A percentile compares a stretch with the other conserved stretches of the same genome.
Evolutionary conservation across 2,113 vertebrate genomes (phyloP).

Genomic region (Muscicapa adusta): DNA sequence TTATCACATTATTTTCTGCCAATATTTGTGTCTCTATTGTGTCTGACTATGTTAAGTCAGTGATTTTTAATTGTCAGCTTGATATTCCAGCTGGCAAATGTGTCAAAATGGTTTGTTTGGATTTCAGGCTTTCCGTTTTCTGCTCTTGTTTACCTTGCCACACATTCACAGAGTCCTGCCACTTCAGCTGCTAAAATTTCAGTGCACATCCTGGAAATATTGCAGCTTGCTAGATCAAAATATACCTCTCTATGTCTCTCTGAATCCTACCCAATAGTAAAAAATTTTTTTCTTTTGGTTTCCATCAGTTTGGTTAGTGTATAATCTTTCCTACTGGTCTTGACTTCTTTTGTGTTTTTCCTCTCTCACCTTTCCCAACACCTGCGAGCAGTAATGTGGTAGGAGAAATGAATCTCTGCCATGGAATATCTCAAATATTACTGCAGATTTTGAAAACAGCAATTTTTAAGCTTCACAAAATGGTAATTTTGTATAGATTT

Average conservation of each 20-base stretch:
- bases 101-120: neutral
- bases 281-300: neutral
- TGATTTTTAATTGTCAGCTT: conserved; percentile 24
- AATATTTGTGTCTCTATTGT: conserved; percentile 33
- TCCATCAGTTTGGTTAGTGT: neutral
- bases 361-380: neutral
- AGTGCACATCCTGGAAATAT: neutral
- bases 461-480: neutral
- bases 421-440: neutral
- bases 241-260: neutral
- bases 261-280: neutral
- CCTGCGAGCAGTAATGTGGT: neutral
- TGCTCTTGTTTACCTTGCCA: neutral
- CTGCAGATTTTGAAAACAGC: neutral
- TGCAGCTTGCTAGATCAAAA: neutral
- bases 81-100: neutral
- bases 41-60: neutral
- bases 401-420: neutral
- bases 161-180: neutral
- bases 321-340: neutral
- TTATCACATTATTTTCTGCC: neutral
- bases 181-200: neutral
- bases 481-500: neutral
- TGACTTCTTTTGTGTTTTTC: neutral
- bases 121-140: conserved; percentile 29